Evolutionary conservation across 1,140 invertebrate species (phyloP), one percentile per base, ranked within the genome.

Genomic region (Diachasmimorpha longicaudata): DNA sequence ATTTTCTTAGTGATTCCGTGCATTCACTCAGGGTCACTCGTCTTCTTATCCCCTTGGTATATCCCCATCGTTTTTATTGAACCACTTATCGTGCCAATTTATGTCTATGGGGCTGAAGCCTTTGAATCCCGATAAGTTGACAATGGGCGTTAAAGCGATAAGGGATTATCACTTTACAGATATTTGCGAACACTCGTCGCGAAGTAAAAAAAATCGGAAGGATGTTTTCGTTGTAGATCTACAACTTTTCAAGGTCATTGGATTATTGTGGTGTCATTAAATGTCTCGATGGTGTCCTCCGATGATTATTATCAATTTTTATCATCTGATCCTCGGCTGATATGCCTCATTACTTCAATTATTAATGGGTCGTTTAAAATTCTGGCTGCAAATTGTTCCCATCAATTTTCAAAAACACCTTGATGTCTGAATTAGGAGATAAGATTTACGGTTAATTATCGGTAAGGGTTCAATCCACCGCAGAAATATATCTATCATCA

Each of bases 1-100:
- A 71, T 76, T 76, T 76, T 69, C 66, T 74, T 52, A 74, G 39
- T 36, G 25, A 46, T 63, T 67, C 37, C 52, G 19, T 46, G 52
- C 46, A 72, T 72, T 16, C 36, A 72, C 39, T 66, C 9, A n/a
- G 23, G 19, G 70, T 66, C 42, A 8, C 42, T 68, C 4, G 21
- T 13, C 39, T 70, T n/a, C 19, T 36, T 76, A 48, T 52, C 42
- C 14, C 37, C 25, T 44, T 21, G 14, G 23, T 37, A 31, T 39
- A 31, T 74, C 16, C 44, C 44, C 4, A 8, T 36, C 67, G 36
- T 74, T 52, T 31, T 74, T 69, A 48, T 68, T 25, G 66, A 68
- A 68, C 25, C 63, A 58, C 74, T 75, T 75, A 75, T 75, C 73
- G 39, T 19, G 14, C 42, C 42, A 68, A 74, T 74, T 68, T 69